Percentiles rank a stretch among this genome's conserved stretches.
Conservation (phyloP, 2,888 invertebrate species). For the Calameuta pallipes region DNA sequence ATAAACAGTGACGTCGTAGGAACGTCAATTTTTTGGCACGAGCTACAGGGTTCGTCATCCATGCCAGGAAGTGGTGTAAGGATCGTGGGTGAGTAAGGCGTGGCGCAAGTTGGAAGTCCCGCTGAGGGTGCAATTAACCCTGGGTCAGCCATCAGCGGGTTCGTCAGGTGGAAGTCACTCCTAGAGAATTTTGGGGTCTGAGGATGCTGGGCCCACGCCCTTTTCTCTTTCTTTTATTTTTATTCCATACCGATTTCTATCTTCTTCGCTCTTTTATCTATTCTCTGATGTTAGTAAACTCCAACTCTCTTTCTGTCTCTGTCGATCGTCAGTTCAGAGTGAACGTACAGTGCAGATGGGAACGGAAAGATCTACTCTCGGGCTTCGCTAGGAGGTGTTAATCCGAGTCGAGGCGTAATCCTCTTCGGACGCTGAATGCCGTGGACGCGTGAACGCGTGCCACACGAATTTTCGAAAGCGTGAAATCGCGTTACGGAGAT, state of each 20-base stretch:
- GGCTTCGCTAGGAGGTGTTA: conserved; percentile 1
- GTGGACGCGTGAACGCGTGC: conserved; percentile 8
- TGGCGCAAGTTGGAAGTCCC: conserved; percentile 35
- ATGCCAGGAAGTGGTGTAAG: too few relatives aligned
- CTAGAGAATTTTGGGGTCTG: neutral
- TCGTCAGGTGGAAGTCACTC: neutral
- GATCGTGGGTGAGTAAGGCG: conserved; percentile 5
- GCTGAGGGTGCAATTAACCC: conserved; percentile 53
- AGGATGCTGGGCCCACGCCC: neutral
- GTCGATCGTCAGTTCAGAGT: too few relatives aligned
- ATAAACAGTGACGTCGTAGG: too few relatives aligned
- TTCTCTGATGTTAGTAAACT: too few relatives aligned
- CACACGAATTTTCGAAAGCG: conserved; percentile 49
- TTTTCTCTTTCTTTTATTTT: neutral
- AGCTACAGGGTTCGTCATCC: too few relatives aligned
- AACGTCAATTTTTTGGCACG: too few relatives aligned
- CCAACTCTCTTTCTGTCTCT: too few relatives aligned
- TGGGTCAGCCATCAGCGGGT: conserved; percentile 43
- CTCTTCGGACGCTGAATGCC: neutral
- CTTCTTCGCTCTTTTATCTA: too few relatives aligned
- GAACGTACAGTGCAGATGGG: too few relatives aligned
- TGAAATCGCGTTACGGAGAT: conserved; percentile 59
- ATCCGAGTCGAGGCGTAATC: conserved; percentile 2
- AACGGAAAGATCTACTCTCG: neutral
- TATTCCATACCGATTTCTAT: neutral